These are phyloP conservation scores for Anoplophora glabripennis DNA, from an alignment of 1,140 invertebrate species.

Conservation along the genomic window DNA sequence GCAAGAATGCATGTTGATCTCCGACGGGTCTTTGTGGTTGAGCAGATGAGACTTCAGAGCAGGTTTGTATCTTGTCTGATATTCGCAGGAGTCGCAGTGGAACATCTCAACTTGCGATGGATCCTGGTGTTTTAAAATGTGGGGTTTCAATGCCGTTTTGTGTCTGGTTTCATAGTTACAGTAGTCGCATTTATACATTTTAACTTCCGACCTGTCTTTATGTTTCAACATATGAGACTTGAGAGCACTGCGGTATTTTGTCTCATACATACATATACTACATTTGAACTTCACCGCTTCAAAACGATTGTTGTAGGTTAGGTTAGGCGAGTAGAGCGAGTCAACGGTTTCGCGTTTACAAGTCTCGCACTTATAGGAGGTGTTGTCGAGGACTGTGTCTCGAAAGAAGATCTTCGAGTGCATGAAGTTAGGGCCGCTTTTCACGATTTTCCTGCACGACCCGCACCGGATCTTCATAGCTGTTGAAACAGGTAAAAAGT, in stretches of 20 bases:
- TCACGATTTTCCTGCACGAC: too few relatives aligned
- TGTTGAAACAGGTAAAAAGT: too few relatives aligned
- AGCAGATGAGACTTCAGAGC: constrained; percentile 19
- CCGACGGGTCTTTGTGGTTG: constrained; percentile 13
- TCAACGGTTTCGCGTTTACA: too few relatives aligned
- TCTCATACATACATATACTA: constrained; percentile 22
- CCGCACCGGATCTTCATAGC: too few relatives aligned
- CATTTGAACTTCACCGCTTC: constrained; percentile 19
- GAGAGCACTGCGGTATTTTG: constrained; percentile 19
- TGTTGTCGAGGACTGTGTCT: too few relatives aligned
- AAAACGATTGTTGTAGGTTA: constrained; percentile 7
- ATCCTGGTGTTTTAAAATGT: constrained; percentile 21
- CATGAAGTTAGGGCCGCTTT: too few relatives aligned
- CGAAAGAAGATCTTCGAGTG: too few relatives aligned
- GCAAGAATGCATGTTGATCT: constrained; percentile 18
- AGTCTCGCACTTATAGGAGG: too few relatives aligned
- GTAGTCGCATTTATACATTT: constrained; percentile 17
- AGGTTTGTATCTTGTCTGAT: constrained; percentile 22
- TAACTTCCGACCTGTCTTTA: constrained; percentile 13
- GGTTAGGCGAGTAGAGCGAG: constrained; percentile 14
- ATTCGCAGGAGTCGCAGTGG: constrained; percentile 23
- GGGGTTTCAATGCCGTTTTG: constrained; percentile 19
- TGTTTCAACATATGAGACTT: constrained; percentile 25
- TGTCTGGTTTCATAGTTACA: constrained; percentile 22
- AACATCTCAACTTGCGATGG: constrained; percentile 20